Base-by-base conservation (phyloP, 1,140 invertebrate genomes). In the Phocides pigmalion region DNA sequence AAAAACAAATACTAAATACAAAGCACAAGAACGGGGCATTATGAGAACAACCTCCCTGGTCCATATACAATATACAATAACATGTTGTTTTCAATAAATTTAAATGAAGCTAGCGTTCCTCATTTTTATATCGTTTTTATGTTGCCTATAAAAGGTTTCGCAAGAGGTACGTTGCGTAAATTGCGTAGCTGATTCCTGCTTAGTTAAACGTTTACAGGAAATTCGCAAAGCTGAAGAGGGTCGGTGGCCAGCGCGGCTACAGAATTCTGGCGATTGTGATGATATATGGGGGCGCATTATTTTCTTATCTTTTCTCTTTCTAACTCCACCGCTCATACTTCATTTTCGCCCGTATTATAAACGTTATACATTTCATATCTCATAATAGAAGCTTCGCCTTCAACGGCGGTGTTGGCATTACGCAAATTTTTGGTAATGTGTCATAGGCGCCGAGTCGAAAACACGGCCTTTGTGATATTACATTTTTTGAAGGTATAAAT, bases 271-370 rank as follows among this genome's bases (percentile, higher is more conserved):
- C 78, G 84, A 84, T 88, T 90, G 80, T 79, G 78, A 87, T 90
- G 82, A 87, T 87, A 87, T 88, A 88, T 86, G 82, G 74, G 72
- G 77, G 79, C 75, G 82, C 78, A 86, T 88, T 88, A 88, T 85
- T 85, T 88, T 87, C 85, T 87, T 88, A 88, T 88, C 85, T 88
- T 88, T 82, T 81, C 78, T 86, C 74, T 82, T 86, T 79, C 82
- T 85, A 85, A 84, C 83, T 73, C 75, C 63, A 47, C 62, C 79
- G 66, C 62, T 76, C 85, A 88, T 88, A 85, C 82, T 87, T 89
- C 82, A 89, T 86, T 85, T 76, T 66, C 74, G 64, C 74, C 79
- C 74, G 80, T 78, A 84, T 88, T 90, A 87, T 84, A 83, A 86
- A 81, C 83, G 83, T 79, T 87, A 84, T 89, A 84, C 79, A 83